A percentile compares a stretch with the other conserved stretches of the same genome.
These are phyloP conservation scores for Menidia beryllina DNA, from an alignment of 2,113 vertebrate species.

Conservation along the genomic window DNA sequence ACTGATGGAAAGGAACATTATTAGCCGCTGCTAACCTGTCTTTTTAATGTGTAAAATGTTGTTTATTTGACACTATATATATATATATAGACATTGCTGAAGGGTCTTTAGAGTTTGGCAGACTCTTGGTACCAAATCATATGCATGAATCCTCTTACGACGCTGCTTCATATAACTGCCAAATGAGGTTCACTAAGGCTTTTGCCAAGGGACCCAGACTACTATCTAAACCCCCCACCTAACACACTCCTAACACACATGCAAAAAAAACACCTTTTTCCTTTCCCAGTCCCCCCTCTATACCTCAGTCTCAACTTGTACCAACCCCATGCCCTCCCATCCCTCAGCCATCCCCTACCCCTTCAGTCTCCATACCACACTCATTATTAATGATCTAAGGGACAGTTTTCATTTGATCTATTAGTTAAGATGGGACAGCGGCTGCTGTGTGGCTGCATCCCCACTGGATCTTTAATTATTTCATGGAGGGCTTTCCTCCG, in stretches of 20 bases:
- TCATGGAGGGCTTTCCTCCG: conserved; percentile 78
- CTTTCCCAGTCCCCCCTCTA: conserved; percentile 45
- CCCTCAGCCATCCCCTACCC: conserved; percentile 54
- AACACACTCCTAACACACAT: conserved; percentile 22
- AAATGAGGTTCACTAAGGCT: conserved; percentile 66
- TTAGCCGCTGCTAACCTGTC: conserved; percentile 53
- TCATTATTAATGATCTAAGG: conserved; percentile 85
- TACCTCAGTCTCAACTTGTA: conserved; percentile 60
- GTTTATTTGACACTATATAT: conserved; percentile 59
- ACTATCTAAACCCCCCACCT: conserved; percentile 35
- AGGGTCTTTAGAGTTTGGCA: conserved; percentile 66
- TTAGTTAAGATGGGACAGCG: conserved; percentile 78
- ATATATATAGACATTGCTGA: conserved; percentile 63
- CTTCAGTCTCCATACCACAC: conserved; percentile 68
- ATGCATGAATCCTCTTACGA: conserved; percentile 76
- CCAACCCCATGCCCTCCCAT: conserved; percentile 63
- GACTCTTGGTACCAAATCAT: conserved; percentile 71
- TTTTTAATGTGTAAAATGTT: conserved; percentile 42
- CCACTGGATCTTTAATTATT: conserved; percentile 84
- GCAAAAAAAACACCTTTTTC: conserved; percentile 51
- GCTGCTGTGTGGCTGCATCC: conserved; percentile 77
- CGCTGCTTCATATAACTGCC: conserved; percentile 76
- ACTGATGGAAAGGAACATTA: conserved; percentile 52
- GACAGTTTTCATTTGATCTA: conserved; percentile 85
- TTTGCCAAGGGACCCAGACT: conserved; percentile 66